Base-by-base conservation (phyloP, 2,888 invertebrate species). In the Atethmia centrago region DNA sequence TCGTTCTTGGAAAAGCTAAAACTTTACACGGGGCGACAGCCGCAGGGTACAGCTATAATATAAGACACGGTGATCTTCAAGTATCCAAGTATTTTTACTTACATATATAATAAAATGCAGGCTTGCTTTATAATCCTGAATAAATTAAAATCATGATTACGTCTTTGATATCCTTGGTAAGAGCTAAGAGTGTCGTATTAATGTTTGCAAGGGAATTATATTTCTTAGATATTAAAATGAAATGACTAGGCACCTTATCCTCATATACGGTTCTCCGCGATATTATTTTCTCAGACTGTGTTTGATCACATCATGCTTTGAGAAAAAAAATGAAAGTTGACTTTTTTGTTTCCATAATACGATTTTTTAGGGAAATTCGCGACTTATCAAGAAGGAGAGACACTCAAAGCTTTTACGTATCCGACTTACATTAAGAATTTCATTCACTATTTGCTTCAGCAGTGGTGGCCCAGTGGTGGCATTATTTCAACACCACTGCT, bases 121-220 rank as follows among this genome's bases (percentile, higher is more conserved):
- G 28, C 19, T 59, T 72, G n/a, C 53, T 66, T 55, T 28, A 55
- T 74, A 79, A 71, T 75, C 76, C 64, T 56, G 55, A 75, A 80
- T 71, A 75, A 80, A 71, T 80, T 71, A 51, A 55, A 67, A 58
- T 28, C 19, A 19, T 66, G 28, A 55, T 66, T 63, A 47, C 45
- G 40, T 56, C 55, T 67, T 64, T 66, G 62, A 58, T 63, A 63
- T 42, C 21, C n/a, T n/a, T 53, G 51, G 5, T 14, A 55, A 55
- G 31, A 64, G 58, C 0, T 28, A 36, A 53, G 74, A 74, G 47
- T 69, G 16, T 40, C 51, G 36, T 65, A 79, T 74, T 59, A 80
- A 75, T 79, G 21, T 71, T 75, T 75, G 64, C n/a, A 51, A 56
- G 64, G 65, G 53, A 69, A 62, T 68, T 31, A 47, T 63, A 28